Evolutionary conservation across 2,113 vertebrate species (phyloP), one percentile per base, ranked within the genome.

Genomic region (Ptilonorhynchus violaceus): DNA sequence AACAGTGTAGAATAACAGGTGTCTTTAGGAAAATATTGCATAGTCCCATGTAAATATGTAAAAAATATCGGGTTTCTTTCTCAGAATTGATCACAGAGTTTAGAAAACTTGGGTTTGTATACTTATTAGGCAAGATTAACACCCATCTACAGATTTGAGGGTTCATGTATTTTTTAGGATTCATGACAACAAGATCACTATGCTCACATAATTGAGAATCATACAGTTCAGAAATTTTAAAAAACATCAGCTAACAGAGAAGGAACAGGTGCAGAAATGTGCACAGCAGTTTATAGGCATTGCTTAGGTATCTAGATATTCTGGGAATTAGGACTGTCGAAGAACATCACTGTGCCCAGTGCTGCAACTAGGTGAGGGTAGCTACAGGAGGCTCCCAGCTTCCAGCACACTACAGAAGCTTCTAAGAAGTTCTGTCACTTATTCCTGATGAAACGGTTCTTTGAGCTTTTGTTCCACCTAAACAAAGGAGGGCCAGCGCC

Each of bases 31-130:
- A 76, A 53, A 59, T 25, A 49, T 22, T 39, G 10, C 11, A 24
- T 25, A 68, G 5, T 6, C 10, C 15, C 5, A 46, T 53, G 10
- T 12, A 72, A 68, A 81, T 22, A 18, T 25, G 27, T 58, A 28
- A 67, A 69, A 80, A 33, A 19, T 2, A 50, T 8, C 7, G 1
- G 1, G 0, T 7, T 46, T 80, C 13, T 58, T 63, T 20, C 20
- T 68, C n/a, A 73, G 7, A 15, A 28, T 10, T 47, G 3, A 63
- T 81, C 77, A 39, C 6, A 49, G 22, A 66, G 6, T 53, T 58
- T 44, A 73, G 21, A 19, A 52, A 64, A 49, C 28, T 56, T 44
- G 2, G 3, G 7, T 4, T 53, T 93, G 4, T 63, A 5, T 11
- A 35, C 18, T 13, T 59, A 35, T 39, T 49, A 49, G 4, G 15